Base-by-base conservation (phyloP, 2,888 invertebrate genomes). In the Pristionchus maxplancki region DNA sequence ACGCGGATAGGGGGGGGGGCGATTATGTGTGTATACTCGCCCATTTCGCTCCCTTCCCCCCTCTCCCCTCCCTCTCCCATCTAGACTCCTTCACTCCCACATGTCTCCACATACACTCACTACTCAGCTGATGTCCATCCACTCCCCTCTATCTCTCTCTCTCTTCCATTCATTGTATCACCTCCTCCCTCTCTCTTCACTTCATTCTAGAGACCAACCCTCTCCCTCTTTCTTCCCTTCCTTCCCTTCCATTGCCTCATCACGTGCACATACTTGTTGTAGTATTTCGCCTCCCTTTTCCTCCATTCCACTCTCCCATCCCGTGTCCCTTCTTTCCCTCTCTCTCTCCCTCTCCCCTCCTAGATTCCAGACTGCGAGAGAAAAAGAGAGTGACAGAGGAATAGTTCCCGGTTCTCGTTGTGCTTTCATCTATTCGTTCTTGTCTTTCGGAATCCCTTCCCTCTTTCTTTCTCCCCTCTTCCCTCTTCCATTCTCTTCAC, bases 231-330 rank as follows among this genome's bases (percentile, higher is more conserved):
- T 13, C 82, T 48, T 53, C 28, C 82, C 48, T 24, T 82, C 24
- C 48, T 83, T 83, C 34, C 58, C 50, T n/a, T 58, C 40, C 37
- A 62, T 84, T 58, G 40, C 50, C 74, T 74, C 74, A 74, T 74
- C 74, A 74, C 74, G 74, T 74, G 74, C 74, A 74, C 74, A 74
- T 74, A 82, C 82, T 82, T 82, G 48, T 53, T 82, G 82, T 82
- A 82, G 53, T 53, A 53, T 82, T 28, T 53, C 53, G 82, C 50
- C 82, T 84, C 58, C 62, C 58, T 84, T 37, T 58, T 48, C 40
- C 62, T 62, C 40, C 84, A 17, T 24, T 48, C 62, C 31, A 9
- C 84, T 34, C 13, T 24, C 20, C 2, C 15, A 37, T 44, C 64
- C 15, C 58, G 17, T 40, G 4, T 31, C 28, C 83, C 34, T 37